These are phyloP conservation scores for Opisthocomus hoazin DNA, from an alignment of 2,113 vertebrate genomes.

Conservation along the genomic window DNA sequence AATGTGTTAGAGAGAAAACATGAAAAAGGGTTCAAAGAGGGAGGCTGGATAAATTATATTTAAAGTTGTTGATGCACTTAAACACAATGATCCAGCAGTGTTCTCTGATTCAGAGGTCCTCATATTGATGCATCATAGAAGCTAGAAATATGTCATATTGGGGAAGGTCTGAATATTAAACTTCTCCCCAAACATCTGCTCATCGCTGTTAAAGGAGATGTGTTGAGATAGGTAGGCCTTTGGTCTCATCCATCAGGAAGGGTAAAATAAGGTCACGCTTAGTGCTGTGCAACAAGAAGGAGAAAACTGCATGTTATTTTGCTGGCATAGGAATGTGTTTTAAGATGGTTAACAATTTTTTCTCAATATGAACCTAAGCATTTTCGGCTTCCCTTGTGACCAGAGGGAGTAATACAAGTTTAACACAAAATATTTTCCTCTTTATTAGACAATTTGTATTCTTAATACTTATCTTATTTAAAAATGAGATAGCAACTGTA, in stretches of 20 bases:
- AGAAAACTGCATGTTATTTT: background rate
- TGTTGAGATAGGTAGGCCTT: background rate
- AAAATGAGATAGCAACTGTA: background rate
- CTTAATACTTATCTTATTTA: slow-evolving; percentile 16
- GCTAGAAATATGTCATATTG: background rate
- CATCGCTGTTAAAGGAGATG: background rate
- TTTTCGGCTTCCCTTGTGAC: background rate
- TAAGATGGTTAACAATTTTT: background rate
- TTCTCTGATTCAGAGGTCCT: background rate
- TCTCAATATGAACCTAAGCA: background rate
- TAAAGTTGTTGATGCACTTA: background rate
- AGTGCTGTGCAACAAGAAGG: background rate
- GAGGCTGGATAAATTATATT: background rate
- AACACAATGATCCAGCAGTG: background rate
- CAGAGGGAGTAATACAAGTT: background rate
- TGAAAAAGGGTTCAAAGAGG: background rate
- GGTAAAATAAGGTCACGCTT: background rate
- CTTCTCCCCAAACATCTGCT: background rate
- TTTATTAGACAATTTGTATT: slow-evolving; percentile 21
- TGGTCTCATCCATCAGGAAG: background rate
- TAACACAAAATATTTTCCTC: background rate
- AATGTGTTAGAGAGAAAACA: background rate
- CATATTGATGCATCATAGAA: background rate
- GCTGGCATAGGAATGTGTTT: background rate
- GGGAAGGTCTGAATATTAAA: background rate